Evolutionary conservation across 1,140 invertebrate species (phyloP).

Genomic region (Marisa cornuarietis): DNA sequence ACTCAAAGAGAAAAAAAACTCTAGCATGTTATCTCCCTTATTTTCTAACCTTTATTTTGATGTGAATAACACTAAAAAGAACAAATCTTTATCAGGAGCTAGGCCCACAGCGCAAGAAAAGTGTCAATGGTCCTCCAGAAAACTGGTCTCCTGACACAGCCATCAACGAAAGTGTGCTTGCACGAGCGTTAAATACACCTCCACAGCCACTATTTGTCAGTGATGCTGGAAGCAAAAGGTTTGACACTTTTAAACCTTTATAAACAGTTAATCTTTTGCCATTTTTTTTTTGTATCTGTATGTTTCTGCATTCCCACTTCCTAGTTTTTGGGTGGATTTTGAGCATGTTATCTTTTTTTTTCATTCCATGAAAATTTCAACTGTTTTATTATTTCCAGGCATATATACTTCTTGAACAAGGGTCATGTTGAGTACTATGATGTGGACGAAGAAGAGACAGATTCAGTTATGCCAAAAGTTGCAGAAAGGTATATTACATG

Average conservation of each 20-base stretch:
- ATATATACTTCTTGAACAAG: slow-evolving; percentile 16
- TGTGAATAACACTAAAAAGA: too few relatives aligned
- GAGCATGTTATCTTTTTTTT: too few relatives aligned
- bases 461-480: slow-evolving; percentile 9
- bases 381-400: neutral
- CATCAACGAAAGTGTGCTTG: neutral
- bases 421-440: slow-evolving; percentile 11
- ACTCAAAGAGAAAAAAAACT: too few relatives aligned
- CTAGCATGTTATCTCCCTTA: too few relatives aligned
- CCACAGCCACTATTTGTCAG: slow-evolving; percentile 2
- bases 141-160: neutral
- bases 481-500: slow-evolving; percentile 17
- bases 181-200: neutral
- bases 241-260: neutral
- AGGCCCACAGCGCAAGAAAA: neutral
- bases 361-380: too few relatives aligned
- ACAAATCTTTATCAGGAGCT: too few relatives aligned
- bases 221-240: slow-evolving; percentile 15
- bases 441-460: slow-evolving; percentile 17
- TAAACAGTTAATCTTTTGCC: neutral
- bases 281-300: neutral
- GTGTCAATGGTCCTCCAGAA: neutral
- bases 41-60: too few relatives aligned
- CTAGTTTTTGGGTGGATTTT: neutral
- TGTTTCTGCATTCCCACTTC: neutral